Evolutionary conservation across 2,797 vertebrate genomes (phyloP).

Genomic region (Aphelocoma californica): DNA sequence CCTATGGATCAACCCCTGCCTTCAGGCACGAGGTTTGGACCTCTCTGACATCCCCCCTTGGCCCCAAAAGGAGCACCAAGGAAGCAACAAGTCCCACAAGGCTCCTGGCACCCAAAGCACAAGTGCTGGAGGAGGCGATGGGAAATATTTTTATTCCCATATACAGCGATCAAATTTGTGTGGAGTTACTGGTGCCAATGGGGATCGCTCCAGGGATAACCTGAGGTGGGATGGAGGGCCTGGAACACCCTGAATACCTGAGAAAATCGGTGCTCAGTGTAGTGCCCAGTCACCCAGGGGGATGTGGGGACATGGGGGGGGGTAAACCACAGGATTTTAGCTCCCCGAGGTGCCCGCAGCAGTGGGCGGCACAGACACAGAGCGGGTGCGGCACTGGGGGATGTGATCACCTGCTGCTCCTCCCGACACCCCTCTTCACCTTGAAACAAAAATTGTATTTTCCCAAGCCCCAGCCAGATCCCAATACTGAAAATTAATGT

Average conservation of each 20-base stretch:
- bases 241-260: neutral
- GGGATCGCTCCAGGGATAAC: accelerated
- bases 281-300: neutral
- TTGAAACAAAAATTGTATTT: neutral
- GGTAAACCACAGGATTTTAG: neutral
- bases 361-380: neutral
- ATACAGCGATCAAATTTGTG: accelerated
- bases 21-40: neutral
- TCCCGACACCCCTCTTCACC: neutral
- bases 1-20: accelerated
- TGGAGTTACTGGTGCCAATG: accelerated
- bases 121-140: accelerated
- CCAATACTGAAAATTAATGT: accelerated
- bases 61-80: neutral
- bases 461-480: neutral
- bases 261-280: neutral
- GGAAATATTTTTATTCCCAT: neutral
- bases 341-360: accelerated
- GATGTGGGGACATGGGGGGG: accelerated
- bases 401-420: accelerated
- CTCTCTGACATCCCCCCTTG: accelerated
- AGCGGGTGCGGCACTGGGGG: accelerated
- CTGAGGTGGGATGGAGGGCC: neutral
- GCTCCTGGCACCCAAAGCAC: neutral
- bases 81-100: neutral